Conservation (phyloP, 2,888 invertebrate species). For the Microctonus brassicae region DNA sequence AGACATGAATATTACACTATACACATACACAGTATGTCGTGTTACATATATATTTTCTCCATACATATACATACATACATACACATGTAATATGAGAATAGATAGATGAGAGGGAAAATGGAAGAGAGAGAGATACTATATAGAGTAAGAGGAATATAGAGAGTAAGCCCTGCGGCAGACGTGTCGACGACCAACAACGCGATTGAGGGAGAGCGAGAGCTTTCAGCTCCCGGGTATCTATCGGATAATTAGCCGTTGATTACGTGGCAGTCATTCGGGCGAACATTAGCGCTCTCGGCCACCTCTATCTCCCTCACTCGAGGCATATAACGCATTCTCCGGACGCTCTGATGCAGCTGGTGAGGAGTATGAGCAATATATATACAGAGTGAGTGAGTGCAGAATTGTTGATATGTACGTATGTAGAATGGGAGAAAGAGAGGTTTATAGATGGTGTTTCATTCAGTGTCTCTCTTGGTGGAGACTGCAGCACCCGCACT, state of each 20-base stretch:
- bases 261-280: slow-evolving; percentile 68
- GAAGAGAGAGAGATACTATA: slow-evolving; percentile 4
- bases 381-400: slow-evolving; percentile 6
- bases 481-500: slow-evolving; percentile 59
- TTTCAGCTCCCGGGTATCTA: slow-evolving; percentile 62
- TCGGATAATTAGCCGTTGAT: slow-evolving; percentile 69
- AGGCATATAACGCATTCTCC: slow-evolving; percentile 20
- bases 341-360: slow-evolving; percentile 22
- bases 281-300: slow-evolving; percentile 64
- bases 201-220: slow-evolving; percentile 17
- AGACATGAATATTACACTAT: too few species aligned
- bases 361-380: neutral
- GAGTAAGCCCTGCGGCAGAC: slow-evolving; percentile 33
- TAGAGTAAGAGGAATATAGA: slow-evolving; percentile 9
- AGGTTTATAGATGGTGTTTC: slow-evolving; percentile 24
- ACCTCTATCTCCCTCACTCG: slow-evolving; percentile 39
- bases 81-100: neutral
- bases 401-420: neutral
- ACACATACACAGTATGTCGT: too few species aligned
- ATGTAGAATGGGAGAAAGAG: slow-evolving; percentile 27
- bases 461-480: slow-evolving; percentile 15
- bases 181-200: slow-evolving; percentile 7
- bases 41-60: too few species aligned
- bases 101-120: neutral
- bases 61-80: neutral